Percentiles rank a stretch among this genome's conserved stretches.
phyloP scores from a whole-genome alignment of 2,888 invertebrate species.

The Muschampia plurimacula region DNA sequence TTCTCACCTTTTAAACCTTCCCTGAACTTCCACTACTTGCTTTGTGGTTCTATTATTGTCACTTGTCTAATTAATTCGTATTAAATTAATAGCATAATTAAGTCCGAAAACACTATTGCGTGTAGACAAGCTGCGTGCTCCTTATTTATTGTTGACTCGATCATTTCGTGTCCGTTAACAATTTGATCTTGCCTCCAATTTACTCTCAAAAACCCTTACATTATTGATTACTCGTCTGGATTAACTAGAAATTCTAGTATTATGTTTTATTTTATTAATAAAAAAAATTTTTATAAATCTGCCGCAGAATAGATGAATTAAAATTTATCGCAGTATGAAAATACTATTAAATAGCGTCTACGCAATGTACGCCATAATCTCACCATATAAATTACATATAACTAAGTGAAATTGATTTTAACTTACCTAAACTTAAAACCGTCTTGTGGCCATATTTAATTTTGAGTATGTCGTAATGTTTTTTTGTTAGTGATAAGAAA shows the following conservation, averaged over 20 bases:
- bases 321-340: neutral
- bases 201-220: slow-evolving; percentile 19
- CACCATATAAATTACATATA: too few species aligned
- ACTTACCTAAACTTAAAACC: too few species aligned
- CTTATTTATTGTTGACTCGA: slow-evolving; percentile 26
- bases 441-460: too few species aligned
- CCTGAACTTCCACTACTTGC: too few species aligned
- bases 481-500: too few species aligned
- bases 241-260: neutral
- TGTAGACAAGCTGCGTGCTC: slow-evolving; percentile 32
- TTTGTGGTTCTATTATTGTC: neutral
- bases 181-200: slow-evolving; percentile 27
- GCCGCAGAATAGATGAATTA: neutral
- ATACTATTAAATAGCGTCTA: neutral
- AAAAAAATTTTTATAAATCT: neutral
- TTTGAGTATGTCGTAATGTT: too few species aligned
- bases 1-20: too few species aligned
- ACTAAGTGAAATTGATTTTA: too few species aligned
- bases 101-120: slow-evolving; percentile 29
- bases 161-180: slow-evolving; percentile 26
- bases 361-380: too few species aligned
- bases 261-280: neutral
- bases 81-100: slow-evolving; percentile 17
- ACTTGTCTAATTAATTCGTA: slow-evolving; percentile 17
- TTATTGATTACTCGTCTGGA: neutral